phyloP scores from a whole-genome alignment of 2,113 vertebrate genomes.

The Philantomba maxwellii region DNA sequence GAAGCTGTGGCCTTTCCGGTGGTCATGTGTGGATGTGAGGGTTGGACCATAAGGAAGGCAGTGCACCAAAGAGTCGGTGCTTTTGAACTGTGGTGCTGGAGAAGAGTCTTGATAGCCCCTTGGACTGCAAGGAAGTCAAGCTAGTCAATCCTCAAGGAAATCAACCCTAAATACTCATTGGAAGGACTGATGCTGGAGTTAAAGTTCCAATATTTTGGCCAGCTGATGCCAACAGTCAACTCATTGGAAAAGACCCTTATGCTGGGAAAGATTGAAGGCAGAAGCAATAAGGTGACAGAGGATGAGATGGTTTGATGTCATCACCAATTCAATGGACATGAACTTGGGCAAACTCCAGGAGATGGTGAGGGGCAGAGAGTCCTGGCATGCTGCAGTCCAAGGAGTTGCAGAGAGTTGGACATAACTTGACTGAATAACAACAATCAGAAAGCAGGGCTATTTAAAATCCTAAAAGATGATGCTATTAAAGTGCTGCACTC shows the following conservation, averaged over 20 bases:
- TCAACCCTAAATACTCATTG: not conserved
- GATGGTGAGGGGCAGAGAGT: not conserved
- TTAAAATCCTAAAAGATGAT: not conserved
- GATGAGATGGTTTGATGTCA: not conserved
- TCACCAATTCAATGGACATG: not conserved
- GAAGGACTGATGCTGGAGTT: not conserved
- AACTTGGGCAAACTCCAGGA: not conserved
- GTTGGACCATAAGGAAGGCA: not conserved
- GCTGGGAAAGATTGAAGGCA: not conserved
- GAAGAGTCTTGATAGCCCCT: not conserved
- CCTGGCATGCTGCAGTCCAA: not conserved
- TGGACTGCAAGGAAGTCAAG: not conserved
- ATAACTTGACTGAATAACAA: not conserved
- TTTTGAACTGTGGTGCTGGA: not conserved
- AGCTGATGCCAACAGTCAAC: not conserved
- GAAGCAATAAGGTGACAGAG: not conserved
- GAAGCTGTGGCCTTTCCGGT: not conserved
- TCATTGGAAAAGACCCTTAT: not conserved
- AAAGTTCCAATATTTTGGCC: not conserved
- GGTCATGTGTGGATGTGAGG: not conserved
- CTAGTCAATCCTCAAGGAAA: not conserved
- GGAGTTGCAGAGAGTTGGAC: not conserved
- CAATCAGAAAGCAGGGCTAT: not conserved
- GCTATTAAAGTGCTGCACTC: not conserved
- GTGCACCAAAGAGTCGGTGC: fast-evolving